Percentiles rank a stretch among this genome's conserved stretches.
Evolutionary conservation across 2,113 vertebrate species (phyloP).

Genomic region (Pteruthius melanotis): DNA sequence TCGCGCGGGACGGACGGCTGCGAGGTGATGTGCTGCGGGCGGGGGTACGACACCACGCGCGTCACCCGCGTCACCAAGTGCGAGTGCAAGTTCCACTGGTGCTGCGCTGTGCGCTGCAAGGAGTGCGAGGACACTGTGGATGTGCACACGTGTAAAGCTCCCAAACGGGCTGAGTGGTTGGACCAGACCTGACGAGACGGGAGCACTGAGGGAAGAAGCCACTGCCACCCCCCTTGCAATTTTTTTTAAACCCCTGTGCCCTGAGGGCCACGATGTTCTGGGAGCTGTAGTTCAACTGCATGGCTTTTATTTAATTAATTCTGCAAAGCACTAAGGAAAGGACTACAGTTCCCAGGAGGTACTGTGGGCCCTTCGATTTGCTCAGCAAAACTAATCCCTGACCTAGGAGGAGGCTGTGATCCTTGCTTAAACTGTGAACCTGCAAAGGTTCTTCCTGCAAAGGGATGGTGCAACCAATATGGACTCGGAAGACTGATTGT

Average conservation of each 20-base stretch:
- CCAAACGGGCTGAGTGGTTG: constrained; percentile 90
- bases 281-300: constrained; percentile 85
- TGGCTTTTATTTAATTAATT: constrained; percentile 85
- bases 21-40: constrained; percentile 98
- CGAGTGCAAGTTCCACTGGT: constrained; percentile 99
- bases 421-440: constrained; percentile 51
- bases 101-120: constrained; percentile 93
- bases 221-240: neutral
- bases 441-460: neutral
- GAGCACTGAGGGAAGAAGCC: neutral
- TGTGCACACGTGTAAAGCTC: constrained; percentile 94
- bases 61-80: constrained; percentile 91
- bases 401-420: constrained; percentile 8
- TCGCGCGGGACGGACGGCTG: constrained; percentile 91
- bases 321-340: constrained; percentile 81
- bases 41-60: constrained; percentile 97
- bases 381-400: constrained; percentile 53
- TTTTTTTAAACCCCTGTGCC: constrained; percentile 45
- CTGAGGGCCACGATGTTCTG: constrained; percentile 74
- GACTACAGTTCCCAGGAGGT: constrained; percentile 72
- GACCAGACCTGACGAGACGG: constrained; percentile 80
- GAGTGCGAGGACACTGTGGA: constrained; percentile 94
- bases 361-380: constrained; percentile 52
- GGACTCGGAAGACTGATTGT: neutral
- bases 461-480: neutral